Base-by-base conservation (phyloP, 2,113 vertebrate genomes). In the Halcyon malimbica region DNA sequence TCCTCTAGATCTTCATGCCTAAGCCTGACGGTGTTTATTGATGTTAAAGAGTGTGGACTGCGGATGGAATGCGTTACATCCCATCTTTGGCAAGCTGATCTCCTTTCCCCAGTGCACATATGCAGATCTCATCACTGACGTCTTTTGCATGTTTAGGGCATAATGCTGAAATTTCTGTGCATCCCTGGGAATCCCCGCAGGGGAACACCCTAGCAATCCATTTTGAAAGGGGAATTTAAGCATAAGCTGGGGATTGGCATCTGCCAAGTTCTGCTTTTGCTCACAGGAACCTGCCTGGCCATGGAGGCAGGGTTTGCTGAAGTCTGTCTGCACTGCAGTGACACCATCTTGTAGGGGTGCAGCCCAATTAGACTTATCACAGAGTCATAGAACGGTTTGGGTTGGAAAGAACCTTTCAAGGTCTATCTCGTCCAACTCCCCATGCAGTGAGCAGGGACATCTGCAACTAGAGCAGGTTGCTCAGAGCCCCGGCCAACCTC, bases 301-400 rank as follows among this genome's bases (percentile, higher is more conserved):
- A 3, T 0, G 0, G 11, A 15, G 26, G 24, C 35, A 70, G 59
- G 48, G 60, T 31, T 57, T 81, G 71, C 50, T 42, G n/a, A 25
- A 23, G 3, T 33, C 37, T 48, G 44, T 13, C 67, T 80, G 73
- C 18, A 18, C 6, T 35, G 62, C 57, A 46, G 48, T 13, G 50
- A 7, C 0, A 1, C 50, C 64, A 75, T 48, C 60, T 84, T 1
- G 0, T 0, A 33, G 23, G 13, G 24, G 16, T 37, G 33, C 84
- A 75, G 48, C 81, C 63, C 39, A 17, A 0, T 9, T 31, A 50
- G 29, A 21, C 3, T 2, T 29, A 29, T 28, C 25, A 41, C 28
- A 64, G 35, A 26, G 37, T 64, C 62, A 39, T 13, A 41, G 26
- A 19, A 17, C 19, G 4, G 16, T 29, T 41, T 64, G 17, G 39